These are phyloP conservation scores for Aphelenchoides avenae DNA, from an alignment of 1,140 invertebrate genomes.

Conservation along the genomic window DNA sequence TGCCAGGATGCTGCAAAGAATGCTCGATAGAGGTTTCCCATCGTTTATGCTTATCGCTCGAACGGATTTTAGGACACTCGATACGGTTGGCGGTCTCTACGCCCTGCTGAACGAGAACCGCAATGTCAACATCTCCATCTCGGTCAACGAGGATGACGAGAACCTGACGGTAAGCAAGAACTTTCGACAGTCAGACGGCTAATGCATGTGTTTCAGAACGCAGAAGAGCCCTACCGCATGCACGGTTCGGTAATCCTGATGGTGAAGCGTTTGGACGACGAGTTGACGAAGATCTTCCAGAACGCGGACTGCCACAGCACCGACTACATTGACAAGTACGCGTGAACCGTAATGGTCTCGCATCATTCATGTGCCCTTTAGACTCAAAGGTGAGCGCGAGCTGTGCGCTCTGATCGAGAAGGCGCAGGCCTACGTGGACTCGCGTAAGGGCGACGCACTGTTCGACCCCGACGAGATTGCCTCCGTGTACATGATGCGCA, in stretches of 20 bases:
- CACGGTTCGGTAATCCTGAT: slow-evolving; percentile 68
- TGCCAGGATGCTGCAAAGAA: too few relatives aligned
- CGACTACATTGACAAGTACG: slow-evolving; percentile 86
- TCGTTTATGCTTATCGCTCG: too few relatives aligned
- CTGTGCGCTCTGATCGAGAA: slow-evolving; percentile 85
- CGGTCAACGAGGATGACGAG: slow-evolving; percentile 83
- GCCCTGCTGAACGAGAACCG: slow-evolving; percentile 62
- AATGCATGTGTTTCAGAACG: slow-evolving; percentile 44
- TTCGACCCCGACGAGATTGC: slow-evolving; percentile 82
- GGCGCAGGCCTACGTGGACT: slow-evolving; percentile 63
- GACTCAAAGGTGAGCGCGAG: slow-evolving; percentile 84
- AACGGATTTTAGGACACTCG: slow-evolving; percentile 63
- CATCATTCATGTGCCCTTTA: slow-evolving; percentile 49
- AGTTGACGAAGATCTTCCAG: slow-evolving; percentile 93
- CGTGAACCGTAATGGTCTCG: slow-evolving; percentile 2
- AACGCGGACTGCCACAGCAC: slow-evolving; percentile 92
- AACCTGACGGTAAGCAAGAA: slow-evolving; percentile 69
- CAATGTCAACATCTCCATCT: slow-evolving; percentile 72
- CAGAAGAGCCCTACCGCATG: slow-evolving; percentile 60
- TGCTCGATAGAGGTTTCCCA: too few relatives aligned
- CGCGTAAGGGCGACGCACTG: slow-evolving; percentile 17
- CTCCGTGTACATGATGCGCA: slow-evolving; percentile 87
- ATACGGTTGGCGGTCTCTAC: slow-evolving; percentile 62
- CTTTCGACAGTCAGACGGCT: slow-evolving; percentile 9
- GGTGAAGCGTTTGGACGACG: slow-evolving; percentile 71